Percentiles rank a stretch among this genome's conserved stretches.
Conservation (phyloP, 2,113 vertebrate genomes). For the Prietella phreatophila region DNA sequence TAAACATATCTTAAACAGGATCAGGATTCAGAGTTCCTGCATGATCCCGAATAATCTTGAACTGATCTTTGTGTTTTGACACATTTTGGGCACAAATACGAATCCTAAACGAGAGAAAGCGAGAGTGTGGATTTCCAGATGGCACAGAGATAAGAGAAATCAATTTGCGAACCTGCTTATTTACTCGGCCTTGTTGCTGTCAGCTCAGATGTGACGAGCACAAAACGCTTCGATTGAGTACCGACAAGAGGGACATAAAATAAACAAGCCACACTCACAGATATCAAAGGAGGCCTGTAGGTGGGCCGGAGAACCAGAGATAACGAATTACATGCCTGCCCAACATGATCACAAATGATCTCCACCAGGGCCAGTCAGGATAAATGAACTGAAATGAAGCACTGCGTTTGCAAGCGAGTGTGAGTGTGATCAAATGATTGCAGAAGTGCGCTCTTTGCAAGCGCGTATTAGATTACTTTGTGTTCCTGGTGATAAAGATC, state of each 20-base stretch:
- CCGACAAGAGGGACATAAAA: slow-evolving; percentile 26
- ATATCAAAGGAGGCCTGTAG: slow-evolving; percentile 39
- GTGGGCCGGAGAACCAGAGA: slow-evolving; percentile 41
- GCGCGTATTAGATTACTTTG: slow-evolving; percentile 38
- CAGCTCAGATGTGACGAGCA: slow-evolving; percentile 38
- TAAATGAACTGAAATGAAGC: slow-evolving; percentile 46
- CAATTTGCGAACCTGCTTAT: slow-evolving; percentile 13
- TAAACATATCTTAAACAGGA: not conserved
- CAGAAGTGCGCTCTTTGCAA: slow-evolving; percentile 19
- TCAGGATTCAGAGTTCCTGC: not conserved
- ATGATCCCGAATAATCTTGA: not conserved
- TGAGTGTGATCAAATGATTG: slow-evolving; percentile 15
- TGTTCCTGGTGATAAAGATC: slow-evolving; percentile 41
- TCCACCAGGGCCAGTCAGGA: slow-evolving; percentile 2
- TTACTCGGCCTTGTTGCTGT: slow-evolving; percentile 28
- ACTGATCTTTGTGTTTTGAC: not conserved
- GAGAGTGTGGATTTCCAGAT: not conserved
- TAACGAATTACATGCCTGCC: slow-evolving; percentile 45
- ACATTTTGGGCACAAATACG: not conserved
- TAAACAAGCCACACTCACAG: slow-evolving; percentile 27
- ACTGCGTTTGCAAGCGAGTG: slow-evolving; percentile 15
- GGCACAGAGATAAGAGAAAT: not conserved
- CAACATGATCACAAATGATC: slow-evolving; percentile 49
- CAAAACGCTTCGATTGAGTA: slow-evolving; percentile 44
- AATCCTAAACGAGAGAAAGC: not conserved